These are phyloP conservation scores for Omphaloscelis lunosa DNA, from an alignment of 2,888 invertebrate genomes.

Conservation along the genomic window DNA sequence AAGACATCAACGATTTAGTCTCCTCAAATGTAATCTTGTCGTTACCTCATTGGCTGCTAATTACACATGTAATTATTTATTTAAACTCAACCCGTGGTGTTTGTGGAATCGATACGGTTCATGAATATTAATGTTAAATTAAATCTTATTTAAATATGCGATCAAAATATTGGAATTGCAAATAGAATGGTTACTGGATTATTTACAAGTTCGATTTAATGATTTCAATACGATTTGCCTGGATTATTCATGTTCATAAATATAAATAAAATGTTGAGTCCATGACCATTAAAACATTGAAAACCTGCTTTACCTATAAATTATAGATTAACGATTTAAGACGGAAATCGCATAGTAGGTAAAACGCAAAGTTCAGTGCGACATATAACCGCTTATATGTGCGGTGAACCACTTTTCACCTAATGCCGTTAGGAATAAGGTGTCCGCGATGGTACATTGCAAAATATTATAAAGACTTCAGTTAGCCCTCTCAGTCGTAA, in stretches of 20 bases:
- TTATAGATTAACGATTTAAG: conserved; percentile 12
- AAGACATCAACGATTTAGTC: conserved; percentile 73
- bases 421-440: too few species aligned
- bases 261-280: conserved; percentile 18
- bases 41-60: conserved; percentile 66
- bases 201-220: conserved; percentile 44
- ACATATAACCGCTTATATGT: neutral
- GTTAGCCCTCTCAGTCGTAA: conserved; percentile 27
- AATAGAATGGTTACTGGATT: conserved; percentile 40
- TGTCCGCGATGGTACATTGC: conserved; percentile 6
- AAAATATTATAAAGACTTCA: conserved; percentile 22
- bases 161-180: conserved; percentile 51
- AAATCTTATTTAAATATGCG: conserved; percentile 53
- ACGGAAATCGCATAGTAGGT: conserved; percentile 6
- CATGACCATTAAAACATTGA: neutral
- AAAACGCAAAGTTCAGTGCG: conserved; percentile 3
- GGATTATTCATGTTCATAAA: conserved; percentile 27
- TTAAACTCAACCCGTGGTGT: conserved; percentile 40
- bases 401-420: too few species aligned
- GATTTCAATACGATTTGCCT: conserved; percentile 26
- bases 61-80: conserved; percentile 56
- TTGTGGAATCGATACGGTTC: conserved; percentile 48
- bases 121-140: conserved; percentile 53
- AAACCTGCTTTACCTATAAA: conserved; percentile 14
- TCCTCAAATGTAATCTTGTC: conserved; percentile 66